Evolutionary conservation across 1,140 invertebrate genomes (phyloP).

Genomic region (Xylocopa sonorina): DNA sequence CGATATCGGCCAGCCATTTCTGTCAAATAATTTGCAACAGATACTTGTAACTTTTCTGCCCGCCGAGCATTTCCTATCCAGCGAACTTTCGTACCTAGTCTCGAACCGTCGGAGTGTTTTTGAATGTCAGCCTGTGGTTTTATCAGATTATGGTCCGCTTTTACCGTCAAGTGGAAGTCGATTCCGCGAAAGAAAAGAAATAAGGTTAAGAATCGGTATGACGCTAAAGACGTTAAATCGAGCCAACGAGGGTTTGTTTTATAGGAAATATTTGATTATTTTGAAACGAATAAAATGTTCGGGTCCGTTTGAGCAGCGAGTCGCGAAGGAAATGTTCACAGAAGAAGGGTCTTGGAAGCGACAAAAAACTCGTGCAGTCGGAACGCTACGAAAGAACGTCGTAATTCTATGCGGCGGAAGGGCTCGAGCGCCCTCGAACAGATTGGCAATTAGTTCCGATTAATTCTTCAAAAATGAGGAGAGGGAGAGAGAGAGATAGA

Average conservation of each 20-base stretch:
- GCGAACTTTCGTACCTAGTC: not conserved
- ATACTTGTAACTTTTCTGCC: not conserved
- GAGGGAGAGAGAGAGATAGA: no score
- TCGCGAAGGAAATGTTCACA: not conserved
- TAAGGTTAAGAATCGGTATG: not conserved
- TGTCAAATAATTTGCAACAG: conserved; percentile 13
- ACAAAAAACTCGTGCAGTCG: not conserved
- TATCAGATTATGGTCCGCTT: not conserved
- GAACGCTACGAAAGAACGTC: not conserved
- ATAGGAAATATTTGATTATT: no score
- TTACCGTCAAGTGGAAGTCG: not conserved
- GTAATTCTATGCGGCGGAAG: conserved; percentile 15
- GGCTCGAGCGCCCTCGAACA: conserved; percentile 4
- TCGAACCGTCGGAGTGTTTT: not conserved
- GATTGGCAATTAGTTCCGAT: conserved; percentile 73
- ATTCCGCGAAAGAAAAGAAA: not conserved
- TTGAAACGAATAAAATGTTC: not conserved
- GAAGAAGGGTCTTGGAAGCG: no score
- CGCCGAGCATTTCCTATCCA: not conserved
- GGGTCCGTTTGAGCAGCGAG: not conserved
- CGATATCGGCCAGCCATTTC: conserved; percentile 4
- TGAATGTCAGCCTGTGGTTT: not conserved
- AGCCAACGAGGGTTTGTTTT: no score
- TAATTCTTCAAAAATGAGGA: conserved; percentile 73
- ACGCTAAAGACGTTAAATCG: no score